Base-by-base conservation (phyloP, 2,888 invertebrate species). In the Gymnoscelis rufifasciata region DNA sequence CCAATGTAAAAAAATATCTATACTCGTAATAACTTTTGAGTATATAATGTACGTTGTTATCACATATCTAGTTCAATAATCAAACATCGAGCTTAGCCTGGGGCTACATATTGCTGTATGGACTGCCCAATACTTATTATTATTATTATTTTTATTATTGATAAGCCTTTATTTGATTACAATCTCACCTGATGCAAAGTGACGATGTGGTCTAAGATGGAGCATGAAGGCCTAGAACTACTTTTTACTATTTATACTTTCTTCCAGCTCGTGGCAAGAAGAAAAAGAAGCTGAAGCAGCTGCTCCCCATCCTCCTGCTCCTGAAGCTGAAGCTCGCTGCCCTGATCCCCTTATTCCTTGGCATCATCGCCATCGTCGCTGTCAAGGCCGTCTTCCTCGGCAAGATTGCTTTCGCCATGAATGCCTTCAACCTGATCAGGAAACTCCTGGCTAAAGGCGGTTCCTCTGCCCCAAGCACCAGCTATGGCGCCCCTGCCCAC, bases 381-480 rank as follows among this genome's bases (percentile, higher is more conserved):
- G 91, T 95, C 84, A 95, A 96, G 89, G 95, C 95, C 7, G 90
- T 96, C 58, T 89, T 95, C 68, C 89, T 95, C 57, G 95, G 95
- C 66, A 96, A 96, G 88, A 92, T 95, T 57, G 95, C 95, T n/a
- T 90, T 96, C 45, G 90, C 94, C 57, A 90, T 95, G 73, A 92
- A 92, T 46, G 91, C 92, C 15, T 90, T 95, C 65, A 92, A 92
- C 66, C 82, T 87, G 1, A 79, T 89, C 62, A 82, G 80, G 66
- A 95, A 94, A 74, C 89, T 95, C n/a, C 73, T 95, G 39, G 31
- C 27, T 79, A 92, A 78, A 90, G 66, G 72, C 1, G 57, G 67
- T 1, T 54, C 65, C 54, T 45, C 45, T 6, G 36, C 42, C 13
- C 38, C 42, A 0, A 45, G 49, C 30, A 91, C 92, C 69, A 94